Evolutionary conservation across 2,113 vertebrate species (phyloP).

Genomic region (Zootoca vivipara): DNA sequence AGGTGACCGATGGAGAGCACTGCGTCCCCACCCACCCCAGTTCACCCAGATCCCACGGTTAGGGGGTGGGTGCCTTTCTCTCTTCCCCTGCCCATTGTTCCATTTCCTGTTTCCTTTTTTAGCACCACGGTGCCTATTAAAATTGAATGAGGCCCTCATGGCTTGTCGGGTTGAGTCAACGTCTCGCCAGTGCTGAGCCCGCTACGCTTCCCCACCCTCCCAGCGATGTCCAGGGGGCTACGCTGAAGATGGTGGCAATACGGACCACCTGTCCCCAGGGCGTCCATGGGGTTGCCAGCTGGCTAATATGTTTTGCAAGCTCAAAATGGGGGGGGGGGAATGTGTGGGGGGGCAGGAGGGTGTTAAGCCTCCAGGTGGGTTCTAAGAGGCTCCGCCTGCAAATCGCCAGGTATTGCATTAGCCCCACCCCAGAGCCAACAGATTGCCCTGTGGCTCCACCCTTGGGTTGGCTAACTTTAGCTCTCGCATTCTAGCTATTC

Average conservation of each 20-base stretch:
- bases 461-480: neutral
- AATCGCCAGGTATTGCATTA: neutral
- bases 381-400: neutral
- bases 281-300: neutral
- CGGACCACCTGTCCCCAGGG: neutral
- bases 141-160: conserved; percentile 59
- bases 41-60: neutral
- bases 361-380: neutral
- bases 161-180: conserved; percentile 20
- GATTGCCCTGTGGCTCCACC: neutral
- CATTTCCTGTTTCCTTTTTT: neutral
- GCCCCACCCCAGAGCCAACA: neutral
- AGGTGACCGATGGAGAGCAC: neutral
- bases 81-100: neutral
- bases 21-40: too few species aligned
- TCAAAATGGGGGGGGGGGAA: too few species aligned
- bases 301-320: too few species aligned
- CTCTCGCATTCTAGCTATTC: too few species aligned
- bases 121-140: neutral
- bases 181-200: accelerated
- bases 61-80: neutral
- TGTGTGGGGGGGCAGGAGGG: too few species aligned
- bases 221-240: neutral
- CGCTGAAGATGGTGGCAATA: neutral
- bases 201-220: neutral